Base-by-base conservation (phyloP, 2,888 invertebrate species). In the Sinohyriopsis cumingii region DNA sequence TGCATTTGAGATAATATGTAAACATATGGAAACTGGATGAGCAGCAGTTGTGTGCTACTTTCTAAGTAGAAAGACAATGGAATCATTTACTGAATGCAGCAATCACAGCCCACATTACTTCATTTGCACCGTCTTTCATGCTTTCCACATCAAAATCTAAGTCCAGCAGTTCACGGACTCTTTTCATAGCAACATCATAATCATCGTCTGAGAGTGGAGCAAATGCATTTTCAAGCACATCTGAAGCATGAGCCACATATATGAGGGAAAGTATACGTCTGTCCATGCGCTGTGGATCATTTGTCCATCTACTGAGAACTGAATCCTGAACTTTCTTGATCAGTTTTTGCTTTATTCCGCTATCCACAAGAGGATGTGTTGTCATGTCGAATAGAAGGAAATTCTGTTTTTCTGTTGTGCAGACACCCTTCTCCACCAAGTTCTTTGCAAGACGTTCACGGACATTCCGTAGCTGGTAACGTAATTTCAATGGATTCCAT, bases 371-470 rank as follows among this genome's bases (percentile, higher is more conserved):
- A 59, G 99, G 99, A 93, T 99, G 99, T 84, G 99, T 99, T 68
- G 99, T 99, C 98, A 99, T 99, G 92, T 99, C 99, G 91, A 99
- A 99, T 70, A 99, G 92, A 85, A 99, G 93, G 91, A 99, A 99
- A 91, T 99, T 99, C 91, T 99, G 99, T 92, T 99, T 99, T 91
- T 99, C 99, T 72, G 99, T 99, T 75, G 99, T 98, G 82, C 99
- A 93, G 59, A 99, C 98, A 81, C 99, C 99, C 91, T 99, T 99
- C 91, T 99, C 99, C 56, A 99, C 99, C 85, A 99, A 93, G 92
- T 99, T 99, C 91, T 99, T 99, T 62, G 99, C 99, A 89, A 99
- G 93, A 87, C 99, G 93, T 92, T 99, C 99, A 82, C 99, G 93
- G 5, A 99, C 99, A 93, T 99, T 99, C 91, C 99, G 95, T 88